Conservation (phyloP, 1,140 invertebrate genomes). For the Drosophila tsacasi region DNA sequence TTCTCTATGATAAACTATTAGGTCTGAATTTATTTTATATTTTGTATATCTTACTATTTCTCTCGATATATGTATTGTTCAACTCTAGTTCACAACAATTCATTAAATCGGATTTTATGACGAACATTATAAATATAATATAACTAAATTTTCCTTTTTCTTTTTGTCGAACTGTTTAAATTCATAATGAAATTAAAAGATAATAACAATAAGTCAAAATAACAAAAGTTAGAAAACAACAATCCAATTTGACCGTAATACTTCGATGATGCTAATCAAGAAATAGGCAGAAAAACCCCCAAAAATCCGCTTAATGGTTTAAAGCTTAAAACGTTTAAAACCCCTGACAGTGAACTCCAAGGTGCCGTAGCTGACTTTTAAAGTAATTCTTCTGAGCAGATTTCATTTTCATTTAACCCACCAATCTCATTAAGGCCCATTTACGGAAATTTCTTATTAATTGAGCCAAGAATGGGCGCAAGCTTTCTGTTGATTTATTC, state of each 20-base stretch:
- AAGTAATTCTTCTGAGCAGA: conserved; percentile 2
- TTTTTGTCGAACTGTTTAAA: too few species aligned
- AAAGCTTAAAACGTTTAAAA: not conserved
- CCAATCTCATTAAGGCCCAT: conserved; percentile 20
- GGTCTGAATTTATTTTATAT: not conserved
- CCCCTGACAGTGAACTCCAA: not conserved
- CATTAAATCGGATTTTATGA: not conserved
- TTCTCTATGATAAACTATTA: not conserved
- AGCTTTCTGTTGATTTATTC: conserved; percentile 56
- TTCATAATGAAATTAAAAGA: too few species aligned
- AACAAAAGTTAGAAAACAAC: not conserved
- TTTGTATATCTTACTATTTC: too few species aligned
- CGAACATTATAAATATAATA: not conserved
- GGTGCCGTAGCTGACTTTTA: not conserved
- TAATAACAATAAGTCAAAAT: too few species aligned
- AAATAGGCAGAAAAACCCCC: too few species aligned
- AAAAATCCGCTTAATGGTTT: too few species aligned
- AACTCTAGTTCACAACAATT: too few species aligned
- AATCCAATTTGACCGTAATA: not conserved
- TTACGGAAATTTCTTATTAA: conserved; percentile 42
- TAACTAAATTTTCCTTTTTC: too few species aligned
- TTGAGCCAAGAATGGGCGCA: conserved; percentile 17
- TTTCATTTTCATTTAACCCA: conserved; percentile 15
- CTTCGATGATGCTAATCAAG: not conserved
- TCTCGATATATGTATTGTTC: not conserved